phyloP scores from a whole-genome alignment of 1,140 invertebrate genomes.

The Drosophila watanabei region DNA sequence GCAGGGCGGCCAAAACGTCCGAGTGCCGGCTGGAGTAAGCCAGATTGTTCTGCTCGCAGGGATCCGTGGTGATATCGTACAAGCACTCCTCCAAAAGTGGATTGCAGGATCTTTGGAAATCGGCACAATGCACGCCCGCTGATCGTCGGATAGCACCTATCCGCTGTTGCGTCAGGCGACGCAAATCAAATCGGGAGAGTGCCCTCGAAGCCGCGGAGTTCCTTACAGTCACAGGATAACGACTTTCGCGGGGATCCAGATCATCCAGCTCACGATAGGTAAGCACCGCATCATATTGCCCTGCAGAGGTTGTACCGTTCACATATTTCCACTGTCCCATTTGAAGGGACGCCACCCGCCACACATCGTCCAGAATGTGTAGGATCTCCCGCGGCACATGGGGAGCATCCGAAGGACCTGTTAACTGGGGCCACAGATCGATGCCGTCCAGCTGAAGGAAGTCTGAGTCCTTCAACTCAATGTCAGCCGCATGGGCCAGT shows the following conservation, averaged over 20 bases:
- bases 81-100: conserved; percentile 88
- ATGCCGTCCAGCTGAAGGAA: conserved; percentile 88
- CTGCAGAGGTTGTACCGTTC: conserved; percentile 87
- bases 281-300: conserved; percentile 86
- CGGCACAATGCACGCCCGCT: conserved; percentile 85
- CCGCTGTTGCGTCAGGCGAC: conserved; percentile 49
- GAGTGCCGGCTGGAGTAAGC: conserved; percentile 75
- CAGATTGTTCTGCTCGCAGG: conserved; percentile 92
- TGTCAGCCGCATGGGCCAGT: conserved; percentile 88
- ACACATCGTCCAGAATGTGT: conserved; percentile 90
- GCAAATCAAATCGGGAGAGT: conserved; percentile 47
- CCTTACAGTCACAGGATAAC: conserved; percentile 86
- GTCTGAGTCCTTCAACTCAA: conserved; percentile 78
- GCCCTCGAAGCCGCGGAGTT: conserved; percentile 83
- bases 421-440: conserved; percentile 89
- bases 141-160: conserved; percentile 84
- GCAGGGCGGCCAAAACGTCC: conserved; percentile 46
- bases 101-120: conserved; percentile 73
- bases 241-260: conserved; percentile 68
- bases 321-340: conserved; percentile 91
- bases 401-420: conserved; percentile 61
- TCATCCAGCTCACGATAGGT: conserved; percentile 56
- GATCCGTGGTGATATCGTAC: conserved; percentile 91
- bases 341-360: conserved; percentile 88
- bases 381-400: conserved; percentile 88